Base-by-base conservation (phyloP, 2,113 vertebrate species). In the Mesitornis unicolor region DNA sequence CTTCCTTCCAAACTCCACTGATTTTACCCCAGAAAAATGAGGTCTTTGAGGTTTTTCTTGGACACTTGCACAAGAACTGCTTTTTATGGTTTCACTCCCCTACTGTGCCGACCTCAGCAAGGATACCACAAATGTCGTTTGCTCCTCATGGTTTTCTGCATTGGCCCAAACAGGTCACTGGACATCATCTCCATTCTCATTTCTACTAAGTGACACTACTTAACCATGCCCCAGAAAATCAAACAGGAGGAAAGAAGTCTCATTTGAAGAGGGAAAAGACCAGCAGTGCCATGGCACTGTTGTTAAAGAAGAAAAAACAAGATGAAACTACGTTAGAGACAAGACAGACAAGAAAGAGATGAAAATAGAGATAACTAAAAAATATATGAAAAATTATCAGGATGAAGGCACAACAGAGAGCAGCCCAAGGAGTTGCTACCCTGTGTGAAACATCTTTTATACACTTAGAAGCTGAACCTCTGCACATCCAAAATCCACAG, bases 161-260 rank as follows among this genome's bases (percentile, higher is more conserved):
- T 1, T 40, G 21, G 15, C 5, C 61, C 31, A 68, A 70, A 19
- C 22, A 31, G 0, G 0, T 38, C 43, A 26, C 40, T 17, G 21
- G n/a, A 33, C 65, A 54, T 6, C 48, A 12, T 31, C 21, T 64
- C 43, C 47, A 20, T 50, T 71, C 47, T 29, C 26, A 19, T 64
- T 78, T 45, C 51, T 36, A 21, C 13, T 45, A 61, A 43, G 36
- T 48, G 31, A 75, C 7, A 11, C 19, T 10, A 64, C 22, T 59
- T 45, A 77, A 60, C 2, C 16, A 36, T 60, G 12, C 12, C 29
- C 18, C 8, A 26, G 45, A 80, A 68, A 56, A 57, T 24, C 1
- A 5, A 2, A n/a, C 0, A 2, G 4, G 35, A 89, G 25, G 35
- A 48, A 69, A 73, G 14, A 25, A 5, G 9, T 45, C 22, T 68